phyloP scores from a whole-genome alignment of 2,888 invertebrate species.

The Buathra laborator region DNA sequence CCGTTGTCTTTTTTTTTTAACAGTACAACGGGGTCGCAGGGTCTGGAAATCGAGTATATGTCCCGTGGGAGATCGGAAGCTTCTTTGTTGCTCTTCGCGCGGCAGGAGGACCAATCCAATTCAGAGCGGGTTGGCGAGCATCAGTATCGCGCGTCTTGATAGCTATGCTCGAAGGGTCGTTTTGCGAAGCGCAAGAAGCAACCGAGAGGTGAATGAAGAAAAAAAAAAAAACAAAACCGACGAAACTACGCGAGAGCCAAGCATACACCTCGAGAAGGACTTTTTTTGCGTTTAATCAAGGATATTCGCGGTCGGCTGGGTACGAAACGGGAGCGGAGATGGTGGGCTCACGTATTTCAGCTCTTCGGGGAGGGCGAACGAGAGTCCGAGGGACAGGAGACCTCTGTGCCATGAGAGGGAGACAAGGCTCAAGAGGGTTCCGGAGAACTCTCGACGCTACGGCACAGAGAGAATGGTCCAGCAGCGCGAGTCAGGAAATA shows the following conservation, averaged over 20 bases:
- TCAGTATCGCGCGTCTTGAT: slow-evolving; percentile 37
- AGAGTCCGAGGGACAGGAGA: slow-evolving; percentile 30
- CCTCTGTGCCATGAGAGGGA: neutral
- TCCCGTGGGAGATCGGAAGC: slow-evolving; percentile 48
- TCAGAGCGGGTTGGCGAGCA: slow-evolving; percentile 16
- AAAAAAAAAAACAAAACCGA: neutral
- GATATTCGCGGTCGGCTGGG: slow-evolving; percentile 83
- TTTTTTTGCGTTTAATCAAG: slow-evolving; percentile 84
- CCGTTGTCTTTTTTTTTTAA: slow-evolving; percentile 6
- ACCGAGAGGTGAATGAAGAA: neutral
- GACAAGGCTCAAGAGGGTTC: neutral
- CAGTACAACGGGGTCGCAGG: slow-evolving; percentile 4
- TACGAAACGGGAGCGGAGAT: slow-evolving; percentile 40
- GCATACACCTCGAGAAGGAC: slow-evolving; percentile 45
- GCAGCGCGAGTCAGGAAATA: slow-evolving; percentile 3
- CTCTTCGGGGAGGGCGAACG: slow-evolving; percentile 62
- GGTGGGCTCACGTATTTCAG: slow-evolving; percentile 70
- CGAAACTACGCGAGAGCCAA: neutral
- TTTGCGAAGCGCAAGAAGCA: slow-evolving; percentile 32
- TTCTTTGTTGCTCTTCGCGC: slow-evolving; percentile 44
- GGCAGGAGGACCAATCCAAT: slow-evolving; percentile 52
- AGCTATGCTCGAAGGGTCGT: slow-evolving; percentile 51
- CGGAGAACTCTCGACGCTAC: slow-evolving; percentile 26
- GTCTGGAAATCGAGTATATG: slow-evolving; percentile 33
- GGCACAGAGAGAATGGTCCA: neutral